Evolutionary conservation across 2,888 invertebrate genomes (phyloP).

Genomic region (Macrophya annulata): DNA sequence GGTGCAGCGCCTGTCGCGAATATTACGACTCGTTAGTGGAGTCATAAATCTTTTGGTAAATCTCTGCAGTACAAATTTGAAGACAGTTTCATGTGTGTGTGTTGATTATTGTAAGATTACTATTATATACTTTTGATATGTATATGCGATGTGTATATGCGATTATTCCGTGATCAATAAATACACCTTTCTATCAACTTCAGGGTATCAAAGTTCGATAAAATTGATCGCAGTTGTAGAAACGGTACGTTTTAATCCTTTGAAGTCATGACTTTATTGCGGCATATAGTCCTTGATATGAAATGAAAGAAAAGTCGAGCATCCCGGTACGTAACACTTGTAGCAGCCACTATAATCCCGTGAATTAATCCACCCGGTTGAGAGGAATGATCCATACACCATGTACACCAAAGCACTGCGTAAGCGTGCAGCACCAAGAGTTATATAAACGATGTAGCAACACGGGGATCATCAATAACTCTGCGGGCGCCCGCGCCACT

Average conservation of each 20-base stretch:
- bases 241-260: background rate
- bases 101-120: conserved; percentile 17
- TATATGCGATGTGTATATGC: background rate
- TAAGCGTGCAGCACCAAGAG: conserved; percentile 26
- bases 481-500: conserved; percentile 55
- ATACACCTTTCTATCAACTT: background rate
- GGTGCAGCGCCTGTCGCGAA: conserved; percentile 60
- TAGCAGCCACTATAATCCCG: background rate
- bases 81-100: background rate
- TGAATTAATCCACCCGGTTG: conserved; percentile 18
- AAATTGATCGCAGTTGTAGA: background rate
- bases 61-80: background rate
- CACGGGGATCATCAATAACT: conserved; percentile 74
- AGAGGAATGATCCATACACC: background rate
- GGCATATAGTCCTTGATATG: background rate
- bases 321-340: background rate
- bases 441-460: conserved; percentile 72
- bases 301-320: conserved; percentile 1
- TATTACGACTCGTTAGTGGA: conserved; percentile 69
- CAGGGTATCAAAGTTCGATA: background rate
- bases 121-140: too few relatives aligned
- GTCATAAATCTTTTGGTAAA: conserved; percentile 25
- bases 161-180: too few relatives aligned
- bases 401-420: background rate
- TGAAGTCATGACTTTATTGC: background rate